Evolutionary conservation across 1,140 invertebrate species (phyloP).

Genomic region (Lucilia cuprina): DNA sequence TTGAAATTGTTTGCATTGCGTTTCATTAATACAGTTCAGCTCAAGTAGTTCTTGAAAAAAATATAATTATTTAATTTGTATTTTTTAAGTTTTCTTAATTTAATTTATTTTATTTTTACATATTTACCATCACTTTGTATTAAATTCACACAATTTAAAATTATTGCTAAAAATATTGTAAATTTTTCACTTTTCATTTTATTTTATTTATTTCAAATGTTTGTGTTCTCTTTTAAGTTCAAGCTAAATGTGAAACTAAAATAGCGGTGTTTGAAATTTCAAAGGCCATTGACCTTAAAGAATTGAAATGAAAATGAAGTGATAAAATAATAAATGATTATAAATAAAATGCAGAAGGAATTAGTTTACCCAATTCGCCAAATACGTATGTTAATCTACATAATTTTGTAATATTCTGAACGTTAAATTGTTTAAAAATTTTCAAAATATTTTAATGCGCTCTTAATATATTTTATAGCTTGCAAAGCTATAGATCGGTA

Average conservation of each 20-base stretch:
- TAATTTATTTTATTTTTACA: neutral
- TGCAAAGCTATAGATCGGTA: too few relatives aligned
- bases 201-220: neutral
- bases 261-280: neutral
- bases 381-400: too few relatives aligned
- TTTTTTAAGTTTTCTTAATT: neutral
- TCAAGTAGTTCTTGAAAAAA: slow-evolving; percentile 26
- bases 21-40: neutral
- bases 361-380: too few relatives aligned
- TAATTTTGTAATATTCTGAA: too few relatives aligned
- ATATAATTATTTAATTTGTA: too few relatives aligned
- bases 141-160: neutral
- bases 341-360: too few relatives aligned
- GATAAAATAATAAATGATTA: too few relatives aligned
- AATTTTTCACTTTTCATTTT: neutral
- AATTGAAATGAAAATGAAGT: too few relatives aligned
- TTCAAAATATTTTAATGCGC: too few relatives aligned
- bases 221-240: neutral
- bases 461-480: too few relatives aligned
- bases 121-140: slow-evolving; percentile 14
- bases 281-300: neutral
- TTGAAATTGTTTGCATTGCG: slow-evolving; percentile 8
- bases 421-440: too few relatives aligned
- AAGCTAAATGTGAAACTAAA: neutral
- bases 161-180: neutral